These are phyloP conservation scores for Andinoacara biseriatus DNA, from an alignment of 2,113 vertebrate genomes.

Conservation along the genomic window DNA sequence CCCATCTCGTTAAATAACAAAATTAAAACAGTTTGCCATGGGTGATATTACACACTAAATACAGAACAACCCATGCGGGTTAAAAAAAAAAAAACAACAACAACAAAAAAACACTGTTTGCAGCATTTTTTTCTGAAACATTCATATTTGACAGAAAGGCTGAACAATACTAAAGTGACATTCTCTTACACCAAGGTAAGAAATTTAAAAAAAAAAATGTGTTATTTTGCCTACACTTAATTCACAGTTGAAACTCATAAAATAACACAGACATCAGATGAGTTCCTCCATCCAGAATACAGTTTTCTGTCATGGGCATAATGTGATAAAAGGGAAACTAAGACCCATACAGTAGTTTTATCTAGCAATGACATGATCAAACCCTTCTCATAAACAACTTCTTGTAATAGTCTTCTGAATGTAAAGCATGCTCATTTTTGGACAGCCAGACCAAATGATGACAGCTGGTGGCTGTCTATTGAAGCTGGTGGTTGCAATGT, in stretches of 20 bases:
- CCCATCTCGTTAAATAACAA: slow-evolving; percentile 36
- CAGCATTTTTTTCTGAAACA: slow-evolving; percentile 70
- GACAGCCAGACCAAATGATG: slow-evolving; percentile 34
- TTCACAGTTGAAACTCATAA: slow-evolving; percentile 74
- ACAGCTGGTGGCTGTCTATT: slow-evolving; percentile 31
- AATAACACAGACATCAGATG: slow-evolving; percentile 45
- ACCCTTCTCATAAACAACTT: slow-evolving; percentile 11
- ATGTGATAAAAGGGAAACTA: slow-evolving; percentile 42
- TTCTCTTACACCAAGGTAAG: slow-evolving; percentile 69
- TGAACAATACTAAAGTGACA: slow-evolving; percentile 76
- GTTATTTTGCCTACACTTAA: slow-evolving; percentile 51
- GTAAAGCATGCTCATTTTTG: slow-evolving; percentile 52
- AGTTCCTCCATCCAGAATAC: slow-evolving; percentile 42
- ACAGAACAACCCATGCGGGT: slow-evolving; percentile 46
- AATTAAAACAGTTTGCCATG: slow-evolving; percentile 26
- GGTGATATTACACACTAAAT: slow-evolving; percentile 42
- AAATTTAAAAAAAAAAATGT: slow-evolving; percentile 34
- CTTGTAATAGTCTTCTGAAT: slow-evolving; percentile 19
- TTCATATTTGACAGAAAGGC: slow-evolving; percentile 73
- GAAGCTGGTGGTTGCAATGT: slow-evolving; percentile 53
- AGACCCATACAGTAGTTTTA: slow-evolving; percentile 25
- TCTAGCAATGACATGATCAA: slow-evolving; percentile 13
- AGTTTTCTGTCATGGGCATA: slow-evolving; percentile 23
- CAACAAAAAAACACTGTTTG: slow-evolving; percentile 58
- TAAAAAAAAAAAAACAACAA: slow-evolving; percentile 36